These are phyloP conservation scores for Lasiurus borealis DNA, from an alignment of 2,113 vertebrate genomes.

Conservation along the genomic window DNA sequence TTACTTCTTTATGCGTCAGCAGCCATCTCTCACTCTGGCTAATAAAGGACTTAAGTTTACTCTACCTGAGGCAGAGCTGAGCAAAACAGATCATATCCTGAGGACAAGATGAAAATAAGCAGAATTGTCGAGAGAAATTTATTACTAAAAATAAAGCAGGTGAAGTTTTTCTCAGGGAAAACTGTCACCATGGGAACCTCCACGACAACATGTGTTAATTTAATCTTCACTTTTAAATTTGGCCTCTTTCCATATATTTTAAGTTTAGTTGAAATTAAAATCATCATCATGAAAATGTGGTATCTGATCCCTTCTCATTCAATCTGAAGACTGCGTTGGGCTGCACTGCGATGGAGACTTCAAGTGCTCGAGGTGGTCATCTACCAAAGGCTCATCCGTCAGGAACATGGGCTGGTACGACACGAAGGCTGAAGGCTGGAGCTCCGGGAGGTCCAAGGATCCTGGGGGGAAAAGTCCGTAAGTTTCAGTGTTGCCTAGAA, in stretches of 20 bases:
- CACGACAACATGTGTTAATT: not conserved
- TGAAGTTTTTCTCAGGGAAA: constrained; percentile 28
- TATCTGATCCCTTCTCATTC: not conserved
- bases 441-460: constrained; percentile 77
- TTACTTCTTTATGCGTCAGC: not conserved
- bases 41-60: not conserved
- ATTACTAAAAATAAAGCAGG: constrained; percentile 81
- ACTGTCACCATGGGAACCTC: constrained; percentile 48
- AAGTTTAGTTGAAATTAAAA: constrained; percentile 48
- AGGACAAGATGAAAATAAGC: constrained; percentile 70
- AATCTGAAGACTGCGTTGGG: constrained; percentile 65
- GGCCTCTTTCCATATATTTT: not conserved
- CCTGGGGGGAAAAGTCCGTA: constrained; percentile 61
- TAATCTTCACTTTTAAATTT: not conserved
- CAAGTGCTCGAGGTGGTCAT: constrained; percentile 61
- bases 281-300: not conserved
- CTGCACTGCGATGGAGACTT: constrained; percentile 57
- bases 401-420: constrained; percentile 74
- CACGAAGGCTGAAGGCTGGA: constrained; percentile 72
- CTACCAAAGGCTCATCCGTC: constrained; percentile 64
- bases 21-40: not conserved
- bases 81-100: not conserved
- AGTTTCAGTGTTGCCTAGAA: not conserved
- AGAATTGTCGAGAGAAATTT: constrained; percentile 77
- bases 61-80: constrained; percentile 14